These are phyloP conservation scores for Chrysomallon squamiferum DNA, from an alignment of 1,140 invertebrate species.

Conservation along the genomic window DNA sequence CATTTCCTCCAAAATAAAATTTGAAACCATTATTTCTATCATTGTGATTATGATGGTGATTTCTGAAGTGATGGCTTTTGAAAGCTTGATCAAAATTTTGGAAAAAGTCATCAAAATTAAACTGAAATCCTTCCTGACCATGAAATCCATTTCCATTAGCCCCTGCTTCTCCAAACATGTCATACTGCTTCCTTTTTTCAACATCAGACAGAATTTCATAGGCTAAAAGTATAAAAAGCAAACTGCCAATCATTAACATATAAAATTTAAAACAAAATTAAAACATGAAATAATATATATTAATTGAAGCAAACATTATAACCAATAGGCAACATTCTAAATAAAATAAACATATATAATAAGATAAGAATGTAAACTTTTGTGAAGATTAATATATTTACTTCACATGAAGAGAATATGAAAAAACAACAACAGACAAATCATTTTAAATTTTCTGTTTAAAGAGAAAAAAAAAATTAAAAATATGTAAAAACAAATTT, in stretches of 20 bases:
- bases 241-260: background rate
- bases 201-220: constrained; percentile 96
- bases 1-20: constrained; percentile 35
- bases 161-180: constrained; percentile 77
- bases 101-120: constrained; percentile 59
- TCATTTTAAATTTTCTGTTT: background rate
- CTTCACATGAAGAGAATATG: background rate
- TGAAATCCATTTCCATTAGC: constrained; percentile 6
- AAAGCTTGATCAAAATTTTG: constrained; percentile 52
- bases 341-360: background rate
- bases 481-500: no score
- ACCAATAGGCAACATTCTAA: background rate
- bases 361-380: background rate
- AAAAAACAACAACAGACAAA: background rate
- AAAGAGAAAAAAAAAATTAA: no score
- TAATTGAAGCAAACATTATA: background rate
- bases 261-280: background rate
- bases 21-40: constrained; percentile 18
- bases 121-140: constrained; percentile 35
- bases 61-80: constrained; percentile 25
- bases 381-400: background rate
- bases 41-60: constrained; percentile 28
- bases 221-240: constrained; percentile 67
- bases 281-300: background rate
- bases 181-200: constrained; percentile 89